Percentiles rank a stretch among this genome's conserved stretches.
These are phyloP conservation scores for Cyclophora albipunctata DNA, from an alignment of 2,888 invertebrate species.

Conservation along the genomic window DNA sequence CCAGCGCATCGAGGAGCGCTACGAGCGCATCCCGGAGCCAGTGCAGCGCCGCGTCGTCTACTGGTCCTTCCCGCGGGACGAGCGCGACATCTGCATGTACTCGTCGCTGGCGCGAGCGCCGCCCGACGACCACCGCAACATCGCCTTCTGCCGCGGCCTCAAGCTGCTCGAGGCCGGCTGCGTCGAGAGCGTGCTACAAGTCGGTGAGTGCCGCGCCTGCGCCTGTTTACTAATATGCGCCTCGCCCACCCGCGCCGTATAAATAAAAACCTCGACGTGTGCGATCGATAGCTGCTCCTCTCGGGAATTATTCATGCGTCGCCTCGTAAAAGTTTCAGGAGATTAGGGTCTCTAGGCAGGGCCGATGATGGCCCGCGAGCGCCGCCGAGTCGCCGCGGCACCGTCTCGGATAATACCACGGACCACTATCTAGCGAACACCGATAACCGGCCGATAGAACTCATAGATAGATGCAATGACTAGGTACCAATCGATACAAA, in stretches of 20 bases:
- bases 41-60: slow-evolving; percentile 90
- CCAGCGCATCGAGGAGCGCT: slow-evolving; percentile 89
- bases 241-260: slow-evolving; percentile 74
- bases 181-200: slow-evolving; percentile 90
- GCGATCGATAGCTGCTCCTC: slow-evolving; percentile 74
- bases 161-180: slow-evolving; percentile 87
- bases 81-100: slow-evolving; percentile 93
- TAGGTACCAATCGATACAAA: slow-evolving; percentile 6
- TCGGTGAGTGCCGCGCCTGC: slow-evolving; percentile 81
- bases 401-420: slow-evolving; percentile 10
- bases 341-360: slow-evolving; percentile 54
- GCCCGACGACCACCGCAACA: slow-evolving; percentile 83
- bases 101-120: slow-evolving; percentile 81
- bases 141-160: slow-evolving; percentile 90
- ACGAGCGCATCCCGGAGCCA: slow-evolving; percentile 91
- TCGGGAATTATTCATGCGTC: slow-evolving; percentile 74
- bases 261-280: slow-evolving; percentile 75
- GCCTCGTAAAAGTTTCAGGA: slow-evolving; percentile 63
- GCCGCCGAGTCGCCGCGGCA: slow-evolving; percentile 19
- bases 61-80: slow-evolving; percentile 92
- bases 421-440: slow-evolving; percentile 16
- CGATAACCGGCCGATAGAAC: slow-evolving; percentile 31
- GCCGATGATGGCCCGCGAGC: slow-evolving; percentile 25
- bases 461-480: slow-evolving; percentile 35
- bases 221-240: slow-evolving; percentile 75